A percentile compares a stretch with the other conserved stretches of the same genome.
Conservation (phyloP, 2,888 invertebrate genomes). For the Cheilosia pagana region DNA sequence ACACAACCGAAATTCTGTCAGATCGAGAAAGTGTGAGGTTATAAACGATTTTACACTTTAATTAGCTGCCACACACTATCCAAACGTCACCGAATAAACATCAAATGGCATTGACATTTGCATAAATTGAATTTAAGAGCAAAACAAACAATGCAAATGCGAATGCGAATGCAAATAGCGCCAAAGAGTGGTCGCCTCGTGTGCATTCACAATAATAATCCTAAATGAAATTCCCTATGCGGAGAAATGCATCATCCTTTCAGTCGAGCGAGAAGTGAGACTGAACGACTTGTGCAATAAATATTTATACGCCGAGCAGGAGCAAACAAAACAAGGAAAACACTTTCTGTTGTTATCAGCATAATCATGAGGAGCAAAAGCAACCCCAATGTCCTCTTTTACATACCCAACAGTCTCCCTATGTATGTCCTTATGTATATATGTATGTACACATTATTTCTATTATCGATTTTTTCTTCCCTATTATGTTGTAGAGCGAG, state of each 20-base stretch:
- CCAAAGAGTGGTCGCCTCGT: slow-evolving; percentile 15
- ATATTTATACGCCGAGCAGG: slow-evolving; percentile 49
- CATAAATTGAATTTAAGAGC: slow-evolving; percentile 72
- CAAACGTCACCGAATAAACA: slow-evolving; percentile 51
- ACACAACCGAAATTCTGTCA: slow-evolving; percentile 21
- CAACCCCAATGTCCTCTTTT: slow-evolving; percentile 46
- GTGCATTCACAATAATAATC: slow-evolving; percentile 34
- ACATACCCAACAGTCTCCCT: neutral
- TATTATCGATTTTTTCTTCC: slow-evolving; percentile 67
- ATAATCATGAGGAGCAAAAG: slow-evolving; percentile 47
- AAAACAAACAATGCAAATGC: slow-evolving; percentile 62
- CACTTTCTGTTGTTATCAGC: slow-evolving; percentile 65
- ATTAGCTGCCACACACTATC: neutral
- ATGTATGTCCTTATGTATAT: slow-evolving; percentile 12
- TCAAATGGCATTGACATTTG: slow-evolving; percentile 71
- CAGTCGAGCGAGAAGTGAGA: slow-evolving; percentile 10
- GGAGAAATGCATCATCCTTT: slow-evolving; percentile 43
- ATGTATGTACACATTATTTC: slow-evolving; percentile 29
- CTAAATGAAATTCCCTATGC: slow-evolving; percentile 52
- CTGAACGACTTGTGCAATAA: slow-evolving; percentile 52
- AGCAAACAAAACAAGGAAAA: slow-evolving; percentile 19
- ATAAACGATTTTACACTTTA: neutral
- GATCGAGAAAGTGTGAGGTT: slow-evolving; percentile 14
- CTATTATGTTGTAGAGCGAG: slow-evolving; percentile 46
- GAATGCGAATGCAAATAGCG: slow-evolving; percentile 50